phyloP scores from a whole-genome alignment of 2,797 vertebrate genomes.

The Chelon auratus region DNA sequence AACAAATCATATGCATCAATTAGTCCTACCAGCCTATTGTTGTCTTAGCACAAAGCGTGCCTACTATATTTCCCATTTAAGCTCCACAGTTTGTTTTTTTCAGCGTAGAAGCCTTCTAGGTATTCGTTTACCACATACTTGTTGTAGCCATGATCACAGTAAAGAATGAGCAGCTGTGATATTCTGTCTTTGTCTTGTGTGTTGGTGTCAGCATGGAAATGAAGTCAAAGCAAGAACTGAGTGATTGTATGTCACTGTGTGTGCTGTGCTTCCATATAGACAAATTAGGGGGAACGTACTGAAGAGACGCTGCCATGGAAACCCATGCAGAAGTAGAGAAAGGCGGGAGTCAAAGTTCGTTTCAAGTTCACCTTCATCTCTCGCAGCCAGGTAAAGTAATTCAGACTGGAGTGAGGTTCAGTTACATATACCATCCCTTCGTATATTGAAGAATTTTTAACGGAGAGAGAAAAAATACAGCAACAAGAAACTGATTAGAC shows the following conservation, averaged over 20 bases:
- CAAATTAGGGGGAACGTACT: slow-evolving; percentile 47
- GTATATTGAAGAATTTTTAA: not conserved
- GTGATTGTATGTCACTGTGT: slow-evolving; percentile 40
- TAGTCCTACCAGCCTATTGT: no score
- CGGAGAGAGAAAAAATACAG: not conserved
- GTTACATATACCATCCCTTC: not conserved
- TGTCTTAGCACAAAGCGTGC: no score
- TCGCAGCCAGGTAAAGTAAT: slow-evolving; percentile 3
- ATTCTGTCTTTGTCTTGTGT: slow-evolving; percentile 19
- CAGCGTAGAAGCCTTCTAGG: no score
- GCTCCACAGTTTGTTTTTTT: no score
- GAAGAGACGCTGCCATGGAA: slow-evolving; percentile 28
- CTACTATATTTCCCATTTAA: no score
- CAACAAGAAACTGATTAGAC: slow-evolving; percentile 1
- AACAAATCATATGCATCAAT: no score
- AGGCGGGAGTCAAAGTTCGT: slow-evolving; percentile 9
- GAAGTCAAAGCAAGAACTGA: slow-evolving; percentile 51
- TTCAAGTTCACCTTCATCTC: slow-evolving; percentile 2
- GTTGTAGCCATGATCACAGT: not conserved
- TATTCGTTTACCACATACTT: no score
- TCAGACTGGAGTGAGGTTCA: not conserved
- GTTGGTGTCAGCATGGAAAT: slow-evolving; percentile 51
- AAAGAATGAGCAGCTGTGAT: slow-evolving; percentile 2
- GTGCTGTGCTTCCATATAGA: slow-evolving; percentile 26
- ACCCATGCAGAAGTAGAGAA: slow-evolving; percentile 15